Base-by-base conservation (phyloP, 2,888 invertebrate species). In the Epirrhoe alternata region DNA sequence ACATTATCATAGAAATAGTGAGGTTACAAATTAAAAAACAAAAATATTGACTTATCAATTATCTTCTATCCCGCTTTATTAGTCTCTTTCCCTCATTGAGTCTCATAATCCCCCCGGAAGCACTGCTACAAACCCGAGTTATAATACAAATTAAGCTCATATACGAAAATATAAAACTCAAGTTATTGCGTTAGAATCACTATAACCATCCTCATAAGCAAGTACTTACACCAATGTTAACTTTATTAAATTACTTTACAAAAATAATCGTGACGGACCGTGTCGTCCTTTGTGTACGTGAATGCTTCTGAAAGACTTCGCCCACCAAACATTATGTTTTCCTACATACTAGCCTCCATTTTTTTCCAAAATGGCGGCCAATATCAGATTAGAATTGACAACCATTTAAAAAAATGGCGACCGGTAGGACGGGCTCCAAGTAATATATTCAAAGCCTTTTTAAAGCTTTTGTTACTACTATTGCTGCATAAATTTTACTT, bases 161-260 rank as follows among this genome's bases (percentile, higher is more conserved):
- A 53, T 70, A 70, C 64, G 52, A 70, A 78, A 78, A 70, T 76
- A 72, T 72, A 78, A 77, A 76, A 74, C 6, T 80, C 74, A 79
- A 80, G 69, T 85, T 84, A 88, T 88, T 88, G 86, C 87, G 81
- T 86, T 79, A 77, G 78, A 81, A 80, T 80, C 80, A 83, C 77
- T 79, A 77, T 79, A 76, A 77, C n/a, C n/a, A n/a, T 71, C 73
- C 74, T 78, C 77, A 75, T 74, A 82, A 81, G 74, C 74, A 75
- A 59, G 14, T 77, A 76, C 76, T 79, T 47, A 87, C 75, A 81
- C 79, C 81, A 85, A 83, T 81, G 85, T 87, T 88, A 88, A 88
- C 86, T 58, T 61, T 57, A 85, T 86, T 64, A 66, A 58, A 69
- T 69, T 50, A 68, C 31, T 57, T 52, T 49, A 64, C 59, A 53